Evolutionary conservation across 2,888 invertebrate genomes (phyloP).

Genomic region (Chouioia cunea): DNA sequence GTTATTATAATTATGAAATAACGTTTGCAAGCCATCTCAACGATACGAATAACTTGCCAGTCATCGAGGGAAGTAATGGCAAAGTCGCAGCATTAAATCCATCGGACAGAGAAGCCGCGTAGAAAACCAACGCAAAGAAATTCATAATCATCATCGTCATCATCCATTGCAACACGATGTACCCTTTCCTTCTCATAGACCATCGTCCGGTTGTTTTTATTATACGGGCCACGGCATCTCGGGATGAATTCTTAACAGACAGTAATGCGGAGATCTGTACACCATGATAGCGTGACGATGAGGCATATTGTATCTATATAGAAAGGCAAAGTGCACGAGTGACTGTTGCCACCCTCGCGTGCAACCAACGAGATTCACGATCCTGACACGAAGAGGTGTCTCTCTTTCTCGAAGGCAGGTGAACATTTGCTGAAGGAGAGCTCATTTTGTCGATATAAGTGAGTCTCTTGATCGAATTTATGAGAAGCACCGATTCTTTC

Average conservation of each 20-base stretch:
- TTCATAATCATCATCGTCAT: too few species aligned
- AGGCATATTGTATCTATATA: conserved; percentile 6
- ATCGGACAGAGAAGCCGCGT: background rate
- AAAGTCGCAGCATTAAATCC: background rate
- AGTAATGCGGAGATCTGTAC: conserved; percentile 10
- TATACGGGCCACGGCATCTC: conserved; percentile 14
- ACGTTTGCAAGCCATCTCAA: too few species aligned
- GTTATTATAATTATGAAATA: too few species aligned
- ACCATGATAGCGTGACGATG: conserved; percentile 26
- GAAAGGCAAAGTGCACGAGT: background rate
- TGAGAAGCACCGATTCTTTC: background rate
- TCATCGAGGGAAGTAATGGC: background rate
- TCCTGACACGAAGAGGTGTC: background rate
- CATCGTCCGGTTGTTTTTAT: conserved; percentile 6
- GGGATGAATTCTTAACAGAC: conserved; percentile 11
- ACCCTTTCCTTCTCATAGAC: background rate
- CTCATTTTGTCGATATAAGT: too few species aligned
- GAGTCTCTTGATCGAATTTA: conserved; percentile 11
- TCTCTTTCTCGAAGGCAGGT: background rate
- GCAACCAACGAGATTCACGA: background rate
- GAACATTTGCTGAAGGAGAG: too few species aligned
- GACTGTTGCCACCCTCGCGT: background rate
- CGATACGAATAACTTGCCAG: too few species aligned
- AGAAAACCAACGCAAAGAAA: too few species aligned
- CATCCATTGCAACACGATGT: conserved; percentile 1